Conservation (phyloP, 35 echinoderm and acorn worm genomes). For the Ophioderma brevispina region DNA sequence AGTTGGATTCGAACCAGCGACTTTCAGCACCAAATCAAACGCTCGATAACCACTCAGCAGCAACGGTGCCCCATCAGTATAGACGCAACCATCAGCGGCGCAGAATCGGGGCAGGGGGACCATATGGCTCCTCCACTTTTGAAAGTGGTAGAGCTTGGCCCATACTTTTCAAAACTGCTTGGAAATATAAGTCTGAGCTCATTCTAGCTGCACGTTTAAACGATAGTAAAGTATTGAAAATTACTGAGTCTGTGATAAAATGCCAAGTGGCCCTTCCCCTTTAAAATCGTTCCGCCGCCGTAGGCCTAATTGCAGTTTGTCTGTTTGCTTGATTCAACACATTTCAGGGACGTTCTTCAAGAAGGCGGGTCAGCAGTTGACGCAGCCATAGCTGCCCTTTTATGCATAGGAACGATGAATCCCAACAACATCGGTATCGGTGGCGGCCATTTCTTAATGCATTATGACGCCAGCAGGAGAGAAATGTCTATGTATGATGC, state of each 20-base stretch:
- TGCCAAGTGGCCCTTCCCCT: too few relatives aligned
- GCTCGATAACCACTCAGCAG: too few relatives aligned
- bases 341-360: slow-evolving; percentile 49
- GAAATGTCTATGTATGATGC: slow-evolving; percentile 43
- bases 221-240: not conserved
- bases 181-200: not conserved
- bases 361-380: slow-evolving; percentile 63
- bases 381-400: slow-evolving; percentile 59
- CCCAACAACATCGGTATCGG: slow-evolving; percentile 65
- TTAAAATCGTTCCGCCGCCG: not conserved
- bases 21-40: too few relatives aligned
- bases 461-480: slow-evolving; percentile 17
- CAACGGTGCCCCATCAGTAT: too few relatives aligned
- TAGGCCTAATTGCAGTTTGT: not conserved
- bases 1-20: too few relatives aligned
- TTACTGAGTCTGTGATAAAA: not conserved
- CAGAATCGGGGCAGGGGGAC: too few relatives aligned
- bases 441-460: slow-evolving; percentile 61
- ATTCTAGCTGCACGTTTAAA: not conserved
- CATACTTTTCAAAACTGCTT: not conserved
- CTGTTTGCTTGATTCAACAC: not conserved
- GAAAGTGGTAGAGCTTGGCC: too few relatives aligned
- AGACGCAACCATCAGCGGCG: too few relatives aligned
- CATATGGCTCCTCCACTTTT: too few relatives aligned
- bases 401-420: slow-evolving; percentile 56